These are phyloP conservation scores for Apotomis capreana DNA, from an alignment of 2,888 invertebrate genomes.

Conservation along the genomic window DNA sequence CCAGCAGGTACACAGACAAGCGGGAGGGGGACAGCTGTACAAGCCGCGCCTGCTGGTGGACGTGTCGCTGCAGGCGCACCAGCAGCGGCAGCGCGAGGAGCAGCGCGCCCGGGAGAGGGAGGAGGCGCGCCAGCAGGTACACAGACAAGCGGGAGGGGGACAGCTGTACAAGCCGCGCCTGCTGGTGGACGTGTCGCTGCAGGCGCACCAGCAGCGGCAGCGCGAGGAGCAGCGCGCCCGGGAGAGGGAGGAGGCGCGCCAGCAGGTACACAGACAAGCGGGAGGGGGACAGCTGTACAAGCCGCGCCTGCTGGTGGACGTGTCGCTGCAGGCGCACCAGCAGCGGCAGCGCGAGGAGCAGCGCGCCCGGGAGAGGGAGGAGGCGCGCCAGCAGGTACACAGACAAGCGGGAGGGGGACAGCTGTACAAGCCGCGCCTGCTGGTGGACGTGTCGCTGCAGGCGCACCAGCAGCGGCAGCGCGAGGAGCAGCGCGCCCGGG, in stretches of 20 bases:
- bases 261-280: no score
- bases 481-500: slow-evolving; percentile 74
- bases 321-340: slow-evolving; percentile 84
- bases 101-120: slow-evolving; percentile 79
- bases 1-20: no score
- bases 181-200: slow-evolving; percentile 87
- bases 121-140: slow-evolving; percentile 52
- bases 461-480: slow-evolving; percentile 81
- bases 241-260: slow-evolving; percentile 61
- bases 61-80: slow-evolving; percentile 84
- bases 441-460: slow-evolving; percentile 88
- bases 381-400: no score
- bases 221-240: slow-evolving; percentile 71
- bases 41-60: slow-evolving; percentile 92
- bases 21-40: slow-evolving; percentile 88
- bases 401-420: slow-evolving; percentile 81
- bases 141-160: slow-evolving; percentile 77
- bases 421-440: slow-evolving; percentile 91
- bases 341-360: slow-evolving; percentile 76
- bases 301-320: slow-evolving; percentile 91
- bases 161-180: slow-evolving; percentile 92
- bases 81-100: slow-evolving; percentile 84
- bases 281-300: slow-evolving; percentile 89
- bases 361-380: slow-evolving; percentile 76
- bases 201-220: slow-evolving; percentile 83